phyloP scores from a whole-genome alignment of 2,113 vertebrate species.

The Neogale vison region DNA sequence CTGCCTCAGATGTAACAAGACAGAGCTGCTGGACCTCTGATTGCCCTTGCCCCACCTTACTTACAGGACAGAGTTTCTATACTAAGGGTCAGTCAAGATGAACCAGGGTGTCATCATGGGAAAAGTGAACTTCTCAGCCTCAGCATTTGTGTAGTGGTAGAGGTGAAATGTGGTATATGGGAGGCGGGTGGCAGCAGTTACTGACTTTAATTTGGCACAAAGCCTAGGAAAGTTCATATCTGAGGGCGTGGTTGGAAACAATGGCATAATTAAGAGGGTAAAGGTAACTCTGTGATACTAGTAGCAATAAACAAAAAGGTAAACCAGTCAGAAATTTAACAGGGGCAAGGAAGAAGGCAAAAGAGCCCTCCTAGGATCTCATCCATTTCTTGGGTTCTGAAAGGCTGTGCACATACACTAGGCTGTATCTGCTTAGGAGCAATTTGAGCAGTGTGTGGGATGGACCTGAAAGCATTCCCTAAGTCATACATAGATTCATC shows the following conservation, averaged over 20 bases:
- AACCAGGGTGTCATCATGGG: neutral
- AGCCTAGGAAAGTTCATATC: neutral
- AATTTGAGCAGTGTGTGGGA: neutral
- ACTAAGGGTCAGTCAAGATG: neutral
- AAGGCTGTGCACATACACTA: neutral
- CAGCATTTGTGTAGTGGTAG: neutral
- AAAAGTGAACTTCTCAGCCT: neutral
- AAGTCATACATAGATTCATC: neutral
- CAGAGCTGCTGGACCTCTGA: neutral
- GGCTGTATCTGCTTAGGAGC: neutral
- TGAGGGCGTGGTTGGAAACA: neutral
- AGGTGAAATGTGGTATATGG: neutral
- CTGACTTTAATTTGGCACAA: neutral
- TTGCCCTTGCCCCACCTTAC: neutral
- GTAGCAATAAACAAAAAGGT: neutral
- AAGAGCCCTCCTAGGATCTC: neutral
- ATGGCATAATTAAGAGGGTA: neutral
- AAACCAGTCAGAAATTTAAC: neutral
- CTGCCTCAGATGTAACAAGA: neutral
- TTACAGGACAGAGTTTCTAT: neutral
- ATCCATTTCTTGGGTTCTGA: neutral
- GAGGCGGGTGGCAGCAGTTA: accelerated
- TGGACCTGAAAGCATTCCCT: neutral
- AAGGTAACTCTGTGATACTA: neutral
- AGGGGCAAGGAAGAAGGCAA: neutral